A percentile compares a stretch with the other conserved stretches of the same genome.
These are phyloP conservation scores for Synchiropus splendidus DNA, from an alignment of 2,113 vertebrate species.

Conservation along the genomic window DNA sequence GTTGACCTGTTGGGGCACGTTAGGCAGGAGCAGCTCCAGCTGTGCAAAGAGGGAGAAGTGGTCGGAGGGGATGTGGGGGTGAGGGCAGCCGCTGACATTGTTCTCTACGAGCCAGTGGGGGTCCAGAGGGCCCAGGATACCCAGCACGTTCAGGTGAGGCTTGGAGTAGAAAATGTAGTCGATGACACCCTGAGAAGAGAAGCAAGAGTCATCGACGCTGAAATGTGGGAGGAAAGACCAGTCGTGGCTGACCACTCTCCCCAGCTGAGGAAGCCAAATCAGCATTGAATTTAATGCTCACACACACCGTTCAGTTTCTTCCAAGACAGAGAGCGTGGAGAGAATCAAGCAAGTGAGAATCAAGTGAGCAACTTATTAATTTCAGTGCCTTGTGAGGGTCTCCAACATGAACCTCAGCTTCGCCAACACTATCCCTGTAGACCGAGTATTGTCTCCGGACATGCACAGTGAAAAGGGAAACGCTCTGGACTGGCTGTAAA, in stretches of 20 bases:
- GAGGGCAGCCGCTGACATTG: constrained; percentile 93
- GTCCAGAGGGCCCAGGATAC: constrained; percentile 92
- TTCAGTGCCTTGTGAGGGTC: too few relatives aligned
- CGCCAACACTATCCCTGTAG: too few relatives aligned
- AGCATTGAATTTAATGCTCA: too few relatives aligned
- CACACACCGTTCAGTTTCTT: too few relatives aligned
- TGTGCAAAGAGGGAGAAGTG: constrained; percentile 98
- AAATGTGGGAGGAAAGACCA: neutral
- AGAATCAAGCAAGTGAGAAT: too few relatives aligned
- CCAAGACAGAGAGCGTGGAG: too few relatives aligned
- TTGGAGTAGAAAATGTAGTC: constrained; percentile 99
- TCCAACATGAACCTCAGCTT: too few relatives aligned
- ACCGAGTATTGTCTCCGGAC: too few relatives aligned
- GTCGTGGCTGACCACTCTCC: too few relatives aligned
- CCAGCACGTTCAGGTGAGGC: constrained; percentile 94
- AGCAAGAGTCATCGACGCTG: constrained; percentile 4
- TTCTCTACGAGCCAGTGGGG: constrained; percentile 94
- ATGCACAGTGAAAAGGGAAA: too few relatives aligned
- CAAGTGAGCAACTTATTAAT: too few relatives aligned
- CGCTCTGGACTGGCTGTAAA: too few relatives aligned
- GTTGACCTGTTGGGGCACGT: constrained; percentile 79
- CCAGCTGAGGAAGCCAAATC: neutral
- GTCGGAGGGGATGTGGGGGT: constrained; percentile 95
- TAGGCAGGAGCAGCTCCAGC: constrained; percentile 95
- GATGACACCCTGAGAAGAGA: constrained; percentile 83